A percentile compares a stretch with the other conserved stretches of the same genome.
These are phyloP conservation scores for Polylopha cassiicola DNA, from an alignment of 2,888 invertebrate genomes.

Conservation along the genomic window DNA sequence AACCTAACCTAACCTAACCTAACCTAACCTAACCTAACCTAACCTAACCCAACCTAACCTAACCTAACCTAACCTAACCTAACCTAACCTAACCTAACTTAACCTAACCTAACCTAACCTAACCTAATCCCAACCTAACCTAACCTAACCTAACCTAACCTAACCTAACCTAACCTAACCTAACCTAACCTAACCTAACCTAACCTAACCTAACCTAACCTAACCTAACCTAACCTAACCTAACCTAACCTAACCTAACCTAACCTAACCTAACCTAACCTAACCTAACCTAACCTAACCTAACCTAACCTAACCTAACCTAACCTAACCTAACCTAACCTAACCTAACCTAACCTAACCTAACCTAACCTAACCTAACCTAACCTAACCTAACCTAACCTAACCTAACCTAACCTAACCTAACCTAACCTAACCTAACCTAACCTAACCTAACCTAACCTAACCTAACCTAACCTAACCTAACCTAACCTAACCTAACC, in stretches of 20 bases:
- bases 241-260: slow-evolving; percentile 21
- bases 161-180: slow-evolving; percentile 16
- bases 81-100: slow-evolving; percentile 16
- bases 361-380: slow-evolving; percentile 22
- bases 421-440: slow-evolving; percentile 22
- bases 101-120: slow-evolving; percentile 16
- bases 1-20: slow-evolving; percentile 16
- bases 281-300: slow-evolving; percentile 22
- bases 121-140: slow-evolving; percentile 11
- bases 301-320: slow-evolving; percentile 20
- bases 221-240: slow-evolving; percentile 17
- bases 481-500: slow-evolving; percentile 20
- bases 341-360: slow-evolving; percentile 22
- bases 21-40: slow-evolving; percentile 17
- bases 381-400: slow-evolving; percentile 22
- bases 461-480: slow-evolving; percentile 22
- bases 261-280: slow-evolving; percentile 22
- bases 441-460: slow-evolving; percentile 22
- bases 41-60: slow-evolving; percentile 16
- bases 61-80: slow-evolving; percentile 15
- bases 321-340: slow-evolving; percentile 21
- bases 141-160: slow-evolving; percentile 13
- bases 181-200: slow-evolving; percentile 9
- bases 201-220: slow-evolving; percentile 13
- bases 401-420: slow-evolving; percentile 22